These are phyloP conservation scores for Elmis aenea DNA, from an alignment of 2,888 invertebrate species.

Conservation along the genomic window DNA sequence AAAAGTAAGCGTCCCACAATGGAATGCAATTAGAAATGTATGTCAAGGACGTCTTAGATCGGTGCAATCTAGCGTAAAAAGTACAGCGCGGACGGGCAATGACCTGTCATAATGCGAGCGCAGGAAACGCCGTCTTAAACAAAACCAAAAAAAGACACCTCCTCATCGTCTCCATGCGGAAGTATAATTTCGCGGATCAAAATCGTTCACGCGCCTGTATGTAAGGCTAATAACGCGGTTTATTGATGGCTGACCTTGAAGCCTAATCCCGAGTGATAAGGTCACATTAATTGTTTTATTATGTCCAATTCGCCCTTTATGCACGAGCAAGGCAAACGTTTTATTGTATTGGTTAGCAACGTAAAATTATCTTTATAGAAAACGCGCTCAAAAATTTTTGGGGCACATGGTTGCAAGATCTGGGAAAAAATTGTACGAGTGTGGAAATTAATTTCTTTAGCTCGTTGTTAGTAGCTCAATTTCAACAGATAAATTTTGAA, in stretches of 20 bases:
- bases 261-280: slow-evolving; percentile 21
- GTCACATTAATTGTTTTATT: slow-evolving; percentile 28
- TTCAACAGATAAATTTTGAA: no score
- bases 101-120: slow-evolving; percentile 9
- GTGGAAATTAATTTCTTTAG: no score
- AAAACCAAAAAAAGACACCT: slow-evolving; percentile 5
- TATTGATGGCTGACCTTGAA: slow-evolving; percentile 15
- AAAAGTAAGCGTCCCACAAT: slow-evolving; percentile 20
- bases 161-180: slow-evolving; percentile 11
- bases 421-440: no score
- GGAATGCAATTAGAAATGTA: slow-evolving; percentile 20
- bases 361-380: no score
- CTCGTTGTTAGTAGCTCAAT: no score
- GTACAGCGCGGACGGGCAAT: slow-evolving; percentile 13
- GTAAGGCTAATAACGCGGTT: slow-evolving; percentile 9
- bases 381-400: no score
- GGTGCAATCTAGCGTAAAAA: slow-evolving; percentile 19
- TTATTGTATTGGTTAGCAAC: no score
- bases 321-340: no score
- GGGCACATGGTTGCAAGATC: no score
- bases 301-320: slow-evolving; percentile 21
- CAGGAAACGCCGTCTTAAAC: slow-evolving; percentile 2
- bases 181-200: slow-evolving; percentile 3
- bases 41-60: slow-evolving; percentile 20
- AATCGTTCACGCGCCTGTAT: slow-evolving; percentile 4